phyloP scores from a whole-genome alignment of 1,140 invertebrate genomes.

The Geopemphigus sp. region DNA sequence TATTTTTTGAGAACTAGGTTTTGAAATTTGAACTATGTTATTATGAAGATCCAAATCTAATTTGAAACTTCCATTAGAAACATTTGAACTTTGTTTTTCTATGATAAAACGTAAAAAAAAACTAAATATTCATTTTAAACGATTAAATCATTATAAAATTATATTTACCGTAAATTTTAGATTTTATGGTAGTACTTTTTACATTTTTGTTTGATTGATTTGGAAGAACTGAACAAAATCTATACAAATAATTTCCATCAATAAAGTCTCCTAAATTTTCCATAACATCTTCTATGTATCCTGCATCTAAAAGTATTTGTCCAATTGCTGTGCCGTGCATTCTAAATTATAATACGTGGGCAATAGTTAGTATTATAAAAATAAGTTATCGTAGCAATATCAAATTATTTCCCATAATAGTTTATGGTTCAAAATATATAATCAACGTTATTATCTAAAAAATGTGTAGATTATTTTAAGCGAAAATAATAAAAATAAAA shows the following conservation, averaged over 20 bases:
- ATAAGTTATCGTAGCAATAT: too few species aligned
- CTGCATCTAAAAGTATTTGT: conserved; percentile 75
- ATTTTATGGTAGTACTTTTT: conserved; percentile 1
- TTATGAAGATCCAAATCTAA: conserved; percentile 67
- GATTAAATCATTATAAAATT: neutral
- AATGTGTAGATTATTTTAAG: too few species aligned
- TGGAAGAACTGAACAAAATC: conserved; percentile 45
- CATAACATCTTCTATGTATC: conserved; percentile 71
- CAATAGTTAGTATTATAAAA: too few species aligned
- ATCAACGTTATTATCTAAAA: too few species aligned
- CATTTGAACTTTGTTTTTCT: conserved; percentile 47
- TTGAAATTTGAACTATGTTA: conserved; percentile 60
- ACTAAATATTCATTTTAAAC: neutral
- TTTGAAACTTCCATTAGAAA: conserved; percentile 58
- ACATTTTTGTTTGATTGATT: conserved; percentile 5
- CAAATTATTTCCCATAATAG: too few species aligned
- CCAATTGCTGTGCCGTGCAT: conserved; percentile 76
- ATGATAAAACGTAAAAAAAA: neutral
- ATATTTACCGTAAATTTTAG: conserved; percentile 35
- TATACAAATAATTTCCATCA: conserved; percentile 52
- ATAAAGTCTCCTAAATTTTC: conserved; percentile 55
- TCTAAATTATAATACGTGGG: conserved; percentile 56
- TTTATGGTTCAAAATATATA: too few species aligned
- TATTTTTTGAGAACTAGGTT: conserved; percentile 48
- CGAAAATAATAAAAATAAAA: too few species aligned